Percentiles rank a stretch among this genome's conserved stretches.
These are phyloP conservation scores for Danio albolineatus DNA, from an alignment of 2,797 vertebrate species.

Conservation along the genomic window DNA sequence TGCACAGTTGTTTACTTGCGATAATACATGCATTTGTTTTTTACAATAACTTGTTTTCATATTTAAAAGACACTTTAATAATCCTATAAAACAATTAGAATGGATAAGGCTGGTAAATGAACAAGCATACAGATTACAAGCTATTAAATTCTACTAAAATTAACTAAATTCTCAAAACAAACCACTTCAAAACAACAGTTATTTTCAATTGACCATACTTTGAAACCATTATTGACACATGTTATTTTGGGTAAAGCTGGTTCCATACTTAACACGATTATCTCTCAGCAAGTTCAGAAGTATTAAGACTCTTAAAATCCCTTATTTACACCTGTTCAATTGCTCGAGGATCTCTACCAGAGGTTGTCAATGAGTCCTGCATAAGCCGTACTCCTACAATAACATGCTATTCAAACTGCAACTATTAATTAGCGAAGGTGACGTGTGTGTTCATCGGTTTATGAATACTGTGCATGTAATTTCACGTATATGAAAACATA, in stretches of 20 bases:
- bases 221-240: conserved; percentile 23
- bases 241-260: conserved; percentile 67
- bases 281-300: conserved; percentile 34
- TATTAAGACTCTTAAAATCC: conserved; percentile 59
- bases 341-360: neutral
- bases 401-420: neutral
- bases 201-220: neutral
- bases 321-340: conserved; percentile 55
- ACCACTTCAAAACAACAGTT: neutral
- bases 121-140: neutral
- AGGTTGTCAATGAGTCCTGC: neutral
- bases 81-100: neutral
- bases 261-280: conserved; percentile 68
- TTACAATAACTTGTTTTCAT: no score
- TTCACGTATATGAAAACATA: neutral
- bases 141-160: no score
- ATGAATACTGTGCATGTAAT: neutral
- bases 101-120: neutral
- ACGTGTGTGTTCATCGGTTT: neutral
- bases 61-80: neutral
- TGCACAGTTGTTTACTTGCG: no score
- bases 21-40: no score
- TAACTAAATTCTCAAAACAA: no score
- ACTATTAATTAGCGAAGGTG: neutral
- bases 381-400: neutral